These are phyloP conservation scores for Phrixothrix hirtus DNA, from an alignment of 2,888 invertebrate genomes.

Conservation along the genomic window DNA sequence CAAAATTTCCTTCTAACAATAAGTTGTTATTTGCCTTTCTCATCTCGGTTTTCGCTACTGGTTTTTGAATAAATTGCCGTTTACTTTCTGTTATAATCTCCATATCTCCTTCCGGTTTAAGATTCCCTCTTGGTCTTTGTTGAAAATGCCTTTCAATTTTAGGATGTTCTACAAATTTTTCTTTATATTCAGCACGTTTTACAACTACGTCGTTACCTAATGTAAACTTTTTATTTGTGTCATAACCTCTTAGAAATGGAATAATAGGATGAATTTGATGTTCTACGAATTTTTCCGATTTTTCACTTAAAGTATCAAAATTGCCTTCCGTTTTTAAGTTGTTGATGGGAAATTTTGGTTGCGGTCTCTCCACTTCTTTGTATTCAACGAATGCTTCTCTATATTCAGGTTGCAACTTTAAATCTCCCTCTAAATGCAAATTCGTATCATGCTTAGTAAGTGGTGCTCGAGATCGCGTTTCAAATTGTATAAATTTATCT, in stretches of 20 bases:
- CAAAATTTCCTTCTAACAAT: slow-evolving; percentile 51
- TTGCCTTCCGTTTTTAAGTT: slow-evolving; percentile 55
- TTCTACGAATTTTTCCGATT: slow-evolving; percentile 53
- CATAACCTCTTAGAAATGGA: slow-evolving; percentile 44
- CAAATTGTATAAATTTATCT: slow-evolving; percentile 53
- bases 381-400: slow-evolving; percentile 47
- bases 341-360: slow-evolving; percentile 43
- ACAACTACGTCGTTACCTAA: slow-evolving; percentile 33
- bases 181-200: slow-evolving; percentile 46
- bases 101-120: slow-evolving; percentile 38
- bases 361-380: slow-evolving; percentile 31
- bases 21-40: slow-evolving; percentile 49
- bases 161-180: slow-evolving; percentile 43
- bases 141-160: slow-evolving; percentile 26
- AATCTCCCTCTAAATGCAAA: slow-evolving; percentile 58
- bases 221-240: slow-evolving; percentile 5
- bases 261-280: slow-evolving; percentile 48
- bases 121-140: slow-evolving; percentile 41
- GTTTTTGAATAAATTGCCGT: slow-evolving; percentile 37
- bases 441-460: slow-evolving; percentile 54
- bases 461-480: slow-evolving; percentile 54
- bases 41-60: slow-evolving; percentile 42
- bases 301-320: slow-evolving; percentile 53
- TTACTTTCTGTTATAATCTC: slow-evolving; percentile 39
- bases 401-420: slow-evolving; percentile 57